Percentiles rank a stretch among this genome's conserved stretches.
These are phyloP conservation scores for Vollenhovia emeryi DNA, from an alignment of 1,140 invertebrate genomes.

Conservation along the genomic window DNA sequence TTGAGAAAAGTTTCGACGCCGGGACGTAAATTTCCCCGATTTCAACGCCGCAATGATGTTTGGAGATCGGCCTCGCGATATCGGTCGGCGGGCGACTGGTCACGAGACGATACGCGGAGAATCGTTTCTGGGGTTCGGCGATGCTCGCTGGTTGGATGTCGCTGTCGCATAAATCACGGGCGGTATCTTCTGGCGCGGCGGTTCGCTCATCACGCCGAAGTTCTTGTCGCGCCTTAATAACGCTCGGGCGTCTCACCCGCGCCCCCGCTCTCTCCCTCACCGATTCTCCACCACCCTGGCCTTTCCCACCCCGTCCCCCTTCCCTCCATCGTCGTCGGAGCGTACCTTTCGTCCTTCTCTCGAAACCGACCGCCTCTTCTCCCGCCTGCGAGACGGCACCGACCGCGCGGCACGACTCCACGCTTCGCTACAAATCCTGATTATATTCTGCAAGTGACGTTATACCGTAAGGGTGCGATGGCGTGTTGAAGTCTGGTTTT, in stretches of 20 bases:
- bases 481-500: slow-evolving; percentile 84
- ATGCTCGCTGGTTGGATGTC: slow-evolving; percentile 76
- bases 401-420: slow-evolving; percentile 47
- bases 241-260: slow-evolving; percentile 80
- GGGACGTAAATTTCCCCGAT: slow-evolving; percentile 49
- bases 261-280: slow-evolving; percentile 67
- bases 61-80: slow-evolving; percentile 42
- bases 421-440: slow-evolving; percentile 85
- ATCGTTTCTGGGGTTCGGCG: slow-evolving; percentile 50
- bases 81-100: slow-evolving; percentile 55
- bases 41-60: slow-evolving; percentile 46
- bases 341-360: slow-evolving; percentile 70
- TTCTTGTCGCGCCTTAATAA: slow-evolving; percentile 86
- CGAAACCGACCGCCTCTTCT: slow-evolving; percentile 53
- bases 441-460: slow-evolving; percentile 86
- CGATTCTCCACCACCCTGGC: slow-evolving; percentile 57
- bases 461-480: slow-evolving; percentile 81
- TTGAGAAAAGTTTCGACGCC: slow-evolving; percentile 27
- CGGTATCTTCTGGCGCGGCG: slow-evolving; percentile 83
- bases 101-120: slow-evolving; percentile 68
- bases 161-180: slow-evolving; percentile 83
- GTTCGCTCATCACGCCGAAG: slow-evolving; percentile 83
- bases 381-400: slow-evolving; percentile 48
- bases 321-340: slow-evolving; percentile 18
- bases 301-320: slow-evolving; percentile 18